Evolutionary conservation across 2,888 invertebrate genomes (phyloP), one percentile per base, ranked within the genome.

Genomic region (Chrysolina americana): DNA sequence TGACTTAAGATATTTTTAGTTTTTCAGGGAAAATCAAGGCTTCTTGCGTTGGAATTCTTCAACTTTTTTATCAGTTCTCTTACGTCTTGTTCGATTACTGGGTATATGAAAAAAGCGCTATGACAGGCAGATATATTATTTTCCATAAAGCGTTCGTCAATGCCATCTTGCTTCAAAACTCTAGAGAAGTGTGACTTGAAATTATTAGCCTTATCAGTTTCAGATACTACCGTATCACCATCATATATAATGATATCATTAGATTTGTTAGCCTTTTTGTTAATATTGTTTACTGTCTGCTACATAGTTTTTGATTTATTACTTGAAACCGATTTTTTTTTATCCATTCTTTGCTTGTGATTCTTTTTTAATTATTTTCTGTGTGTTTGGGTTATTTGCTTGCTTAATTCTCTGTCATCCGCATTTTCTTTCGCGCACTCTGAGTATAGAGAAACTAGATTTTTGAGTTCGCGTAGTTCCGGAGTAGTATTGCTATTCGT

Each of bases 331-430:
- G 59, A 59, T 59, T 21, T 59, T 59, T 59, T 59, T 1, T 59
- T 3, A 59, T 59, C 6, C 9, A 59, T 6, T 1, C 23, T 23
- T 59, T 59, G n/a, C 59, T 19, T 10, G 23, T 59, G 59, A 59
- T 8, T 59, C 44, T 59, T 59, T 59, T 21, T 59, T 23, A 21
- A 8, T 59, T 59, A 11, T 23, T 59, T 23, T 59, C 9, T 44
- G 44, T 44, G 8, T 23, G 59, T 59, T 59, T 59, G 59, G 1
- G 59, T 59, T 59, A 23, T 59, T 59, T 59, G 59, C 59, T 8
- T 59, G 6, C 59, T 21, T 23, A 59, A 2, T 59, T 19, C 59
- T 59, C 21, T 59, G 28, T 59, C 3, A 11, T 23, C 59, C 8
- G 59, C 59, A 59, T 59, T 59, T 19, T 21, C n/a, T 23, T 8